A percentile compares a stretch with the other conserved stretches of the same genome.
Evolutionary conservation across 2,113 vertebrate genomes (phyloP).

Genomic region (Ardeotis arabs): DNA sequence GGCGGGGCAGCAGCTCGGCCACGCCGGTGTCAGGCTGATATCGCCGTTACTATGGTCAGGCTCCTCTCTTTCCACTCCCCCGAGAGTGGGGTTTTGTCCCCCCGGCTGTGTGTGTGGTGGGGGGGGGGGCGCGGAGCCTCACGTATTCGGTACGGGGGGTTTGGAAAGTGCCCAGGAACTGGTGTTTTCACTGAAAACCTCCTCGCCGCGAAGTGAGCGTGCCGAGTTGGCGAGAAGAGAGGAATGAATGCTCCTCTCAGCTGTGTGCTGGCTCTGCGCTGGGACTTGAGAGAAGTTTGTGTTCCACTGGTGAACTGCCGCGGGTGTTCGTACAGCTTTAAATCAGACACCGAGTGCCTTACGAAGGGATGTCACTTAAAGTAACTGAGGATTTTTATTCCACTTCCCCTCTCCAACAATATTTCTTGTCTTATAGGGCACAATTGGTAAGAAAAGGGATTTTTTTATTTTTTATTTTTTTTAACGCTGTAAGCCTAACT

Average conservation of each 20-base stretch:
- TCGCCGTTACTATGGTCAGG: not conserved
- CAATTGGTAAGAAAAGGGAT: not conserved
- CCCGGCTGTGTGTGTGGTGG: not conserved
- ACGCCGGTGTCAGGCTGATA: not conserved
- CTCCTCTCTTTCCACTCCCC: too few species aligned
- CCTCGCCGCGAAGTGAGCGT: not conserved
- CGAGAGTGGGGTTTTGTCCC: not conserved
- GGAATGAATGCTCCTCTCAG: not conserved
- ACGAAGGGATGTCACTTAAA: not conserved
- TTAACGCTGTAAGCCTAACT: not conserved
- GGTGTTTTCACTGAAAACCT: not conserved
- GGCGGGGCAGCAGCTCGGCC: not conserved
- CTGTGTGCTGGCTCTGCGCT: not conserved
- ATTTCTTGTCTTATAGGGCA: not conserved
- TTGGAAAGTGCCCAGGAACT: not conserved
- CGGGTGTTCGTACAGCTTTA: not conserved
- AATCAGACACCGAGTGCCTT: not conserved
- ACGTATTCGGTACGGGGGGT: too few species aligned
- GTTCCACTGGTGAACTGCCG: not conserved
- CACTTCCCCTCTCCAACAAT: not conserved
- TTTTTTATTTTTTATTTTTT: not conserved
- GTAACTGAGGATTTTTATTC: not conserved
- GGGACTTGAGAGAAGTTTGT: constrained; percentile 23
- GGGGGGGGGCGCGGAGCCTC: not conserved
- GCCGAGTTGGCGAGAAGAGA: not conserved